Base-by-base conservation (phyloP, 2,113 vertebrate species). In the Prunella fulvescens region DNA sequence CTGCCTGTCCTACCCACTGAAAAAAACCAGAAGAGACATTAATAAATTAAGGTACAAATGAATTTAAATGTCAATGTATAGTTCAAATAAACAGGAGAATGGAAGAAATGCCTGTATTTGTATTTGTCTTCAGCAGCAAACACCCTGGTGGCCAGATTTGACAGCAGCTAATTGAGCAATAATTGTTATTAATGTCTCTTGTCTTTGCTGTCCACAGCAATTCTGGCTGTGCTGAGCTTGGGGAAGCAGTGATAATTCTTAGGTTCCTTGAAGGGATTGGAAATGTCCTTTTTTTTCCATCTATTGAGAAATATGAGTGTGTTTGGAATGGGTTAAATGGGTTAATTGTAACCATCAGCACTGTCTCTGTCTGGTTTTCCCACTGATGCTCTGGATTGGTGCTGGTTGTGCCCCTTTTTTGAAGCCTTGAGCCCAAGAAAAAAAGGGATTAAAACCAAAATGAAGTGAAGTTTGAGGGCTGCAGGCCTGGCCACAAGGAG, bases 91-190 rank as follows among this genome's bases (percentile, higher is more conserved):
- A 65, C 53, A 48, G 61, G 3, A 60, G 53, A 62, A 84, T 28
- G 47, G 73, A 62, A 88, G 40, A 81, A 85, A 83, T 33, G 22
- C 53, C 14, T 56, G 16, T 15, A 3, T 89, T 60, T 56, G 19
- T 20, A 3, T 87, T 60, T 56, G 53, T 93, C 57, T 88, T n/a
- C 70, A 76, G 65, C 40, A 93, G 54, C 61, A 88, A 91, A 72
- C 44, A 61, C 48, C 15, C 70, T 65, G 70, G 66, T 93, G 85
- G 50, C 73, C 69, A 77, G 78, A 45, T 87, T 61, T 89, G 89
- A 69, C 93, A 91, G 86, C 70, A 86, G 70, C 70, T 93, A 96
- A 92, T 91, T 91, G 84, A 93, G 70, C 57, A 69, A 50, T 92
- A 93, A 95, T 92, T 95, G 62, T 72, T 89, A 84, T 62, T 87